A percentile compares a stretch with the other conserved stretches of the same genome.
phyloP scores from a whole-genome alignment of 2,797 vertebrate species.

The Eutrigla gurnardus region DNA sequence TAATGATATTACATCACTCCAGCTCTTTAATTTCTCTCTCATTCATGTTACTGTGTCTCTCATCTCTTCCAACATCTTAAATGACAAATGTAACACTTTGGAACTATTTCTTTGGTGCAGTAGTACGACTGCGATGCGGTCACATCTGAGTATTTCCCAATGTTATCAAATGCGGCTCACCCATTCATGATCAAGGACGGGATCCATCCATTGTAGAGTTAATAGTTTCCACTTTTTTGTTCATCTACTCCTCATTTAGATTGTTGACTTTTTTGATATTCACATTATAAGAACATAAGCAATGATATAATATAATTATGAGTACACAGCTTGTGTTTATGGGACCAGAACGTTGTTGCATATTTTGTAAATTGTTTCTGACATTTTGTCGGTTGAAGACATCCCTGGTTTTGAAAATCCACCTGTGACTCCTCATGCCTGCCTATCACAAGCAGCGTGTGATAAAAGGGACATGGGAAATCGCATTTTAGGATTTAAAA shows the following conservation, averaged over 20 bases:
- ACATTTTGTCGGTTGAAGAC: background rate
- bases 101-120: background rate
- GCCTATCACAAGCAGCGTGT: conserved; percentile 1
- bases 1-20: background rate
- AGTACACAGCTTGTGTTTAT: too few relatives aligned
- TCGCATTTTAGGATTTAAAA: conserved; percentile 5
- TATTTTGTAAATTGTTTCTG: background rate
- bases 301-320: too few relatives aligned
- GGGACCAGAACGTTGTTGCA: background rate
- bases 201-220: background rate
- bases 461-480: background rate
- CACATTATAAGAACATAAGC: background rate
- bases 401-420: conserved; percentile 1
- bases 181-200: background rate
- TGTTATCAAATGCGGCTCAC: background rate
- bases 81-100: background rate
- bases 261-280: background rate
- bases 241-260: background rate
- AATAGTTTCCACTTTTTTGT: background rate
- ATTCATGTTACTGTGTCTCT: background rate
- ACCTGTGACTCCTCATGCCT: background rate
- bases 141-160: background rate
- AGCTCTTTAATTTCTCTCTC: background rate
- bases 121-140: background rate
- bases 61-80: conserved; percentile 1